Base-by-base conservation (phyloP, 2,113 vertebrate species). In the Alectura lathami region DNA sequence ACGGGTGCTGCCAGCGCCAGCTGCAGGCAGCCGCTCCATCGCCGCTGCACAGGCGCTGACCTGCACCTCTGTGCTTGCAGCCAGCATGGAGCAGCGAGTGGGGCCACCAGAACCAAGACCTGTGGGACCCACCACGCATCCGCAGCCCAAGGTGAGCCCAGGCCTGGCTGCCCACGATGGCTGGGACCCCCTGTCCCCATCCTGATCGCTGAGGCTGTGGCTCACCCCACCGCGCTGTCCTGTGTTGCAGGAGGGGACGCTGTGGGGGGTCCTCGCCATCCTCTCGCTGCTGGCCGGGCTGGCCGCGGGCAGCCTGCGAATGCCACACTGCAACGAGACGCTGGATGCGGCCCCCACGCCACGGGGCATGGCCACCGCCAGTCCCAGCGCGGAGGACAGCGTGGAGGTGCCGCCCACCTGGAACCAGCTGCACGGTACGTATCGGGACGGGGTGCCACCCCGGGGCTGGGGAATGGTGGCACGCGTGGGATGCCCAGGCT, bases 251-350 rank as follows among this genome's bases (percentile, higher is more conserved):
- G 97, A 97, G 69, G 91, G 85, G 70, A 84, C 43, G 5, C 83
- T 96, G 64, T 97, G 97, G 97, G 88, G 95, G 13, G 60, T 96
- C 50, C 82, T 97, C 3, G 66, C 96, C 54, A 84, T 97, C 50
- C 76, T 98, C 56, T 97, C 94, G 2, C 83, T 97, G 84, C 93
- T 97, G 95, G 94, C 96, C 2, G 96, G 95, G 62, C 80, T 96
- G 88, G 95, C 96, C 3, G 26, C 93, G 0, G 96, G 96, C 43
- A 67, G 88, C 42, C 72, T 93, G 53, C 82, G 51, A 80, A 82
- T 32, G 0, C 91, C 84, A 0, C 95, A 94, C 83, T 90, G 72
- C 87, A 97, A 97, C 1, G 17, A 87, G 77, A 94, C 93, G 3
- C 84, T 96, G 91, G 93, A 93, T 0, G 0, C 29, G 1, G 62